Percentiles rank a stretch among this genome's conserved stretches.
Evolutionary conservation across 1,140 invertebrate genomes (phyloP).

Genomic region (Rhyacophila brunnea): DNA sequence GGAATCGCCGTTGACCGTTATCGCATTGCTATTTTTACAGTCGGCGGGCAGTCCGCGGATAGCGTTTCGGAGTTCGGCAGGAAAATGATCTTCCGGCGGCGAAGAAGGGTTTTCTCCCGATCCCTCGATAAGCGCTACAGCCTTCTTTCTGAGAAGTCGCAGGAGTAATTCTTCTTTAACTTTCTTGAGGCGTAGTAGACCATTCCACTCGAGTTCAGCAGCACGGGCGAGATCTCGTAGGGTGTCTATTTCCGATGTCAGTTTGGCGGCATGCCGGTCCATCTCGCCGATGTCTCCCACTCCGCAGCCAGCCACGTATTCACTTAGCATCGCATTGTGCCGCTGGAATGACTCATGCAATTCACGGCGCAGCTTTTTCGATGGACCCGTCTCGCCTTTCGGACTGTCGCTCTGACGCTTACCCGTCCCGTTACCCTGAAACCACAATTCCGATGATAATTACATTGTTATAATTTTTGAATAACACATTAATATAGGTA

Average conservation of each 20-base stretch:
- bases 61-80: no score
- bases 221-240: conserved; percentile 66
- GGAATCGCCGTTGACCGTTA: no score
- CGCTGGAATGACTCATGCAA: conserved; percentile 55
- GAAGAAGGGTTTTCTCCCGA: not conserved
- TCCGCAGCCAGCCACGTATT: conserved; percentile 59
- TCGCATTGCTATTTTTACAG: no score
- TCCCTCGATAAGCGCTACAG: conserved; percentile 44
- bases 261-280: conserved; percentile 57
- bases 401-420: conserved; percentile 17
- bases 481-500: no score
- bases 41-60: no score
- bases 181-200: conserved; percentile 74
- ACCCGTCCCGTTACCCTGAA: conserved; percentile 4
- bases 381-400: conserved; percentile 15
- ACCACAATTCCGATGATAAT: no score
- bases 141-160: conserved; percentile 64
- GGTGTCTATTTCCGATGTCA: conserved; percentile 62
- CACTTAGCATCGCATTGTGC: conserved; percentile 58
- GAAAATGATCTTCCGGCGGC: not conserved
- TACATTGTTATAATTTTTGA: no score
- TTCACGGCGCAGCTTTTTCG: conserved; percentile 52
- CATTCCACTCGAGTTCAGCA: conserved; percentile 84
- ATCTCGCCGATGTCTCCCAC: conserved; percentile 59
- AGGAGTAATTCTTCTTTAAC: conserved; percentile 77